phyloP scores from a whole-genome alignment of 2,888 invertebrate species.

The Apodemia hepburni region DNA sequence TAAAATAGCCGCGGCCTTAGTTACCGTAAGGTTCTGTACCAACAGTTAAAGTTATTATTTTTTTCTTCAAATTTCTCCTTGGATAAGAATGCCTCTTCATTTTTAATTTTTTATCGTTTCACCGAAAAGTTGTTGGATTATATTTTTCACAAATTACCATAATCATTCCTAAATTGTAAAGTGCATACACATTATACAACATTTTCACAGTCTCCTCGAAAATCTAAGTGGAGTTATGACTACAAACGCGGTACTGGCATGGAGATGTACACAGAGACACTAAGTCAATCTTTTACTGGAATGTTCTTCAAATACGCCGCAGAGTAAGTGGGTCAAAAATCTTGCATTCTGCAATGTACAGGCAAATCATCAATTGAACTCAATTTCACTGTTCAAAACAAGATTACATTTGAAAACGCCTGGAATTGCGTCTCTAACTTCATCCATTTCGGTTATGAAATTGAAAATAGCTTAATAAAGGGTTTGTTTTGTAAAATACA shows the following conservation, averaged over 20 bases:
- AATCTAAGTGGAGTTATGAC: slow-evolving; percentile 99
- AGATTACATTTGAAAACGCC: background rate
- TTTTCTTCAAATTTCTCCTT: too few relatives aligned
- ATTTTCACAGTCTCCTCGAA: slow-evolving; percentile 93
- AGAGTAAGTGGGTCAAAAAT: slow-evolving; percentile 92
- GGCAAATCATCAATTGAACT: slow-evolving; percentile 46
- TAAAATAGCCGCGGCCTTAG: too few relatives aligned
- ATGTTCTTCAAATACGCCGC: slow-evolving; percentile 99
- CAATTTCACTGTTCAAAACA: slow-evolving; percentile 33
- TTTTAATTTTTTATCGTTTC: too few relatives aligned
- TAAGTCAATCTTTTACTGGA: slow-evolving; percentile 98
- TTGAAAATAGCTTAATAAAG: background rate
- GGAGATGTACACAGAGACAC: slow-evolving; percentile 99
- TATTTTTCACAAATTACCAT: slow-evolving; percentile 1
- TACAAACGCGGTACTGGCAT: slow-evolving; percentile 99
- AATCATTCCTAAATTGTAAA: background rate
- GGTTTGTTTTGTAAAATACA: slow-evolving; percentile 21
- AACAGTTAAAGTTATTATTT: too few relatives aligned
- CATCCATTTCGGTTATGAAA: slow-evolving; percentile 8
- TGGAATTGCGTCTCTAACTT: background rate
- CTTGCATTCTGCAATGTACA: slow-evolving; percentile 50
- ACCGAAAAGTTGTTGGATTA: too few relatives aligned
- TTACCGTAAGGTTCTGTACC: too few relatives aligned
- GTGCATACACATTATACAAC: slow-evolving; percentile 51
- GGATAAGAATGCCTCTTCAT: too few relatives aligned